A percentile compares a stretch with the other conserved stretches of the same genome.
Conservation (phyloP, 2,888 invertebrate genomes). For the Omphaloscelis lunosa region DNA sequence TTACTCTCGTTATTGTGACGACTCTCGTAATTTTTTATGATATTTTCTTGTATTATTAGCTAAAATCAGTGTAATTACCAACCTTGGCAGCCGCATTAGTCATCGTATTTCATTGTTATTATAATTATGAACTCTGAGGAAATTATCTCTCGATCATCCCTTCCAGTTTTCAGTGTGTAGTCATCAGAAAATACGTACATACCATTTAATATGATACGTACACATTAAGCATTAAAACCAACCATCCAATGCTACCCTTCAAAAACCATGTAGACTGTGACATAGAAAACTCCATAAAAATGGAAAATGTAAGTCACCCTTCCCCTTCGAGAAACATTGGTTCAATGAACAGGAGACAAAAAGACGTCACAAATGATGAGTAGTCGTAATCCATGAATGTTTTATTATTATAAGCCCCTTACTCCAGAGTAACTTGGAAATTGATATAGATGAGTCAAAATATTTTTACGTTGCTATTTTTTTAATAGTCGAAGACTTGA, state of each 20-base stretch:
- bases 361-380: conserved; percentile 43
- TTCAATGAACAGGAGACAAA: conserved; percentile 43
- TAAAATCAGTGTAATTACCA: no score
- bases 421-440: conserved; percentile 25
- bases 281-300: conserved; percentile 25
- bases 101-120: no score
- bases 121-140: no score
- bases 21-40: no score
- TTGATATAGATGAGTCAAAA: conserved; percentile 23
- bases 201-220: not conserved
- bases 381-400: conserved; percentile 56
- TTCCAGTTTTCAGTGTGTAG: no score
- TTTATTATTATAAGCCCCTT: conserved; percentile 53
- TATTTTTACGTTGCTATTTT: no score
- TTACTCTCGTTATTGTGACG: no score
- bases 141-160: no score
- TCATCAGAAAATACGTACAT: not conserved
- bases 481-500: no score
- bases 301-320: conserved; percentile 3
- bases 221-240: not conserved
- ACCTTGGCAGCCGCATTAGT: no score
- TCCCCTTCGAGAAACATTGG: conserved; percentile 18
- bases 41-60: no score
- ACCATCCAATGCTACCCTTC: not conserved
- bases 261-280: conserved; percentile 2